These are phyloP conservation scores for Mystacornis crossleyi DNA, from an alignment of 2,113 vertebrate species.

Conservation along the genomic window DNA sequence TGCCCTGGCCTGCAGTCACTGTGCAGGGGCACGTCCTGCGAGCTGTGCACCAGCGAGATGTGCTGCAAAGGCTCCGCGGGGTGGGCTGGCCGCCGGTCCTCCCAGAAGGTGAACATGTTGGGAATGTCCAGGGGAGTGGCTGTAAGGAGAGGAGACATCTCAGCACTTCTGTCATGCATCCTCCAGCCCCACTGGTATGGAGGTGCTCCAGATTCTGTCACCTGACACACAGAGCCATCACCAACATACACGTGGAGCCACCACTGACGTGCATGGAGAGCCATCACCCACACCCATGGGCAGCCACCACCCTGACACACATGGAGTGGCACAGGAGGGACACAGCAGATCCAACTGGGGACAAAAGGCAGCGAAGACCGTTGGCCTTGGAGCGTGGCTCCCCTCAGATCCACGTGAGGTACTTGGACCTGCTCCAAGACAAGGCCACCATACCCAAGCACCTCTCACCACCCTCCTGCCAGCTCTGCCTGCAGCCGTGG, in stretches of 20 bases:
- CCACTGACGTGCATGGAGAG: background rate
- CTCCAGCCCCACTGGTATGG: background rate
- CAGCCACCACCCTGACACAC: background rate
- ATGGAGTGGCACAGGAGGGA: background rate
- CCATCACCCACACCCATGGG: background rate
- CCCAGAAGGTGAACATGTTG: conserved; percentile 86
- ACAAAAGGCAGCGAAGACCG: background rate
- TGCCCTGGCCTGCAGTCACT: conserved; percentile 76
- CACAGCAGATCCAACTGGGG: background rate
- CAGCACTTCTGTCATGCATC: background rate
- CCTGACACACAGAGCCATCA: background rate
- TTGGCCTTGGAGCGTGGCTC: background rate
- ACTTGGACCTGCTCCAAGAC: background rate
- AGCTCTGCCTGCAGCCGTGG: background rate
- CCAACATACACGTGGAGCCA: background rate
- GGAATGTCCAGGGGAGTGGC: conserved; percentile 77
- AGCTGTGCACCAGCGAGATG: conserved; percentile 71
- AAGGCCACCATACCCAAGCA: background rate
- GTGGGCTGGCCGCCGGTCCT: conserved; percentile 72
- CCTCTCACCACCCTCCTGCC: background rate
- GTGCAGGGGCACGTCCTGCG: background rate
- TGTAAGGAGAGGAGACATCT: conserved; percentile 15
- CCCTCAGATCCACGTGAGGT: rapidly evolving
- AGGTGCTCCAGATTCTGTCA: background rate
- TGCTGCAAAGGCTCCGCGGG: conserved; percentile 74